Evolutionary conservation across 53 echinoderm and acorn worm species (phyloP).

Genomic region (Luidia sarsii): DNA sequence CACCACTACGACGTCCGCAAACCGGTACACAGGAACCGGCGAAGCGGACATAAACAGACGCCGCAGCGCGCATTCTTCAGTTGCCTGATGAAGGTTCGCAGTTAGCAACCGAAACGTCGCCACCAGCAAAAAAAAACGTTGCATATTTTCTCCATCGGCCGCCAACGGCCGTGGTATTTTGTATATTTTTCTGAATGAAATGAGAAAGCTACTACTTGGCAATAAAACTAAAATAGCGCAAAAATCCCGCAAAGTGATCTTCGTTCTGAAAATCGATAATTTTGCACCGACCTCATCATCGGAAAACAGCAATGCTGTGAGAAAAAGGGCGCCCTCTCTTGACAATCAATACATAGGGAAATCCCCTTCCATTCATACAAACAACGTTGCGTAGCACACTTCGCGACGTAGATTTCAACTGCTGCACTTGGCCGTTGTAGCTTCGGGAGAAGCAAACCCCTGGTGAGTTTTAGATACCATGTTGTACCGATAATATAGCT

Average conservation of each 20-base stretch:
- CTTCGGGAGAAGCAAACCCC: background rate
- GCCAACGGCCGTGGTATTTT: background rate
- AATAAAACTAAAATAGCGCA: background rate
- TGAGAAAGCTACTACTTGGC: background rate
- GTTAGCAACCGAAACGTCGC: no score
- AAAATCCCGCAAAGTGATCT: background rate
- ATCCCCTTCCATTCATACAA: background rate
- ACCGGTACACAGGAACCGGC: no score
- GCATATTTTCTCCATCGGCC: background rate
- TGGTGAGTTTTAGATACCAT: background rate
- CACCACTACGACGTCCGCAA: no score
- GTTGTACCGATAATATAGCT: background rate
- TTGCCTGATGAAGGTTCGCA: no score
- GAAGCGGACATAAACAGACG: no score
- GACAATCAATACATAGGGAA: background rate
- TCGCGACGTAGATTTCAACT: background rate
- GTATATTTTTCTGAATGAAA: background rate
- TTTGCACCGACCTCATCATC: background rate
- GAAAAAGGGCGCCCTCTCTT: background rate
- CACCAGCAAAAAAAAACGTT: background rate
- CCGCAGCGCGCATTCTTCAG: no score
- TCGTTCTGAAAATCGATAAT: background rate
- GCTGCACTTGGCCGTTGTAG: no score
- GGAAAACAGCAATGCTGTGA: background rate
- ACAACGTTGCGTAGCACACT: background rate